phyloP scores from a whole-genome alignment of 2,113 vertebrate genomes.

The Cyphomyrus plagiostoma region DNA sequence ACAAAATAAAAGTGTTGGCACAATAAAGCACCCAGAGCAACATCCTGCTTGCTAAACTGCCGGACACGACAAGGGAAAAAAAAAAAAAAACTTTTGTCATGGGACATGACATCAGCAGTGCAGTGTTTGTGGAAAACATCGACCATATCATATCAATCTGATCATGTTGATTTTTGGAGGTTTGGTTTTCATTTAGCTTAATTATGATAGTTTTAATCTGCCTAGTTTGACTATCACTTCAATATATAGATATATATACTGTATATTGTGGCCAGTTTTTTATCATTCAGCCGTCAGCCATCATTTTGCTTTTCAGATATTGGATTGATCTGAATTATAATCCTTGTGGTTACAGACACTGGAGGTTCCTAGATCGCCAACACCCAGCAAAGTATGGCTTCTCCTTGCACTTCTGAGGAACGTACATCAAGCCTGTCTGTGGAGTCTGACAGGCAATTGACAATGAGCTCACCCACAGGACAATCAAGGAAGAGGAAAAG shows the following conservation, averaged over 20 bases:
- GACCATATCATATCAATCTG: background rate
- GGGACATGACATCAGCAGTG: background rate
- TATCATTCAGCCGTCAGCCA: background rate
- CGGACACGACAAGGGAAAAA: no score
- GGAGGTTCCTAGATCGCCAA: background rate
- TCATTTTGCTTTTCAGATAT: background rate
- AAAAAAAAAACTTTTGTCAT: background rate
- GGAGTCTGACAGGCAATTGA: background rate
- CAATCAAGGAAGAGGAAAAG: background rate
- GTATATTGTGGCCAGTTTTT: background rate
- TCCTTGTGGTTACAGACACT: background rate
- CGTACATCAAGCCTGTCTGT: background rate
- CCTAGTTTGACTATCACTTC: background rate
- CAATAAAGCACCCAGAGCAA: no score
- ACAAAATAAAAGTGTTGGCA: no score
- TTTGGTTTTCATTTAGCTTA: background rate
- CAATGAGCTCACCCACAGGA: background rate
- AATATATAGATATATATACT: background rate
- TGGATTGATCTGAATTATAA: background rate
- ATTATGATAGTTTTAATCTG: background rate
- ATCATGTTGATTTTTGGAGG: background rate
- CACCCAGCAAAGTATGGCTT: background rate
- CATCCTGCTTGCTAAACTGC: no score
- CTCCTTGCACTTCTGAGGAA: background rate
- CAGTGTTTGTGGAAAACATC: background rate